Base-by-base conservation (phyloP, 2,888 invertebrate species). In the Heliconius sara region DNA sequence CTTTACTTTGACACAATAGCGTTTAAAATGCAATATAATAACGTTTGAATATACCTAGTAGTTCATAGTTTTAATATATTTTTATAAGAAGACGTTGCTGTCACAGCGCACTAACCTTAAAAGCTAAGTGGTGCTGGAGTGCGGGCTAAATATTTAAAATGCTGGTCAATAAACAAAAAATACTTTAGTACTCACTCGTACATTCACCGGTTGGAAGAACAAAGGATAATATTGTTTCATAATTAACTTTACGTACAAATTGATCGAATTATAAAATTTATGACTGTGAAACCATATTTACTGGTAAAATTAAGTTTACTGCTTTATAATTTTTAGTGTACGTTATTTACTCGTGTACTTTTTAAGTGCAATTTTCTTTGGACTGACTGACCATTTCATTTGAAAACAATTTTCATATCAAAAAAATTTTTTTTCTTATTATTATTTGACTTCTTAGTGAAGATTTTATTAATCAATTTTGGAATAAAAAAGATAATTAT, bases 61-160 rank as follows among this genome's bases (percentile, higher is more conserved):
- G 10, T 72, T 30, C 73, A 73, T 60, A 73, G 73, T 73, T 73
- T 60, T 73, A 73, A 60, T 57, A 60, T 73, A 73, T 73, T 60
- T 57, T 73, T 73, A 60, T 73, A 73, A n/a, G 57, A 60, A 73
- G 60, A 73, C 73, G 57, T 30, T 7, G 73, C 73, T 57, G 34
- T 60, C 73, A 72, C 52, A 73, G 57, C 34, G 57, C 57, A 60
- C 73, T 73, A n/a, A 57, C 72, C 57, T 73, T 73, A 73, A 73
- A 73, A 73, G 73, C 73, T 73, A 60, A 73, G 60, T 73, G 73
- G 34, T n/a, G 34, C 72, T 73, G 25, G 73, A 73, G 73, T 73
- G 73, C 73, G 73, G 30, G 57, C n/a, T 73, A 73, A 73, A 73
- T 73, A 73, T 73, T 73, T 73, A 73, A 73, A 57, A 57, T 27